These are phyloP conservation scores for Oikopleura vanhoeffeni DNA, from an alignment of 23 tunicate species.

Conservation along the genomic window DNA sequence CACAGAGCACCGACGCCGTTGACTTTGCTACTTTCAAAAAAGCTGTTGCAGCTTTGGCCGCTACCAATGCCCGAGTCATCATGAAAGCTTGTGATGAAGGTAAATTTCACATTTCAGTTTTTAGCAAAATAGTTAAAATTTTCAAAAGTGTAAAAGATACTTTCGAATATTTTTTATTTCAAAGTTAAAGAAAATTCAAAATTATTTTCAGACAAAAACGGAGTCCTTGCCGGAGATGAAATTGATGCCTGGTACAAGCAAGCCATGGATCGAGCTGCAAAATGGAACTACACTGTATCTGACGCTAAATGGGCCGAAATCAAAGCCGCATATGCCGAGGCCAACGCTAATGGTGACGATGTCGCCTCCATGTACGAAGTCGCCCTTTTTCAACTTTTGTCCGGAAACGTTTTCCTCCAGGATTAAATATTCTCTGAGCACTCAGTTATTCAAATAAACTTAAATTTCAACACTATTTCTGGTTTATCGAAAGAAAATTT, in stretches of 20 bases:
- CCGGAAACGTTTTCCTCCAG: conserved; percentile 10
- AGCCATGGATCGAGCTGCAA: too few relatives aligned
- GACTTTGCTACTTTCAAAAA: background rate
- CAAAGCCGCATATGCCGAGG: background rate
- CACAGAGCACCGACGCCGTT: background rate
- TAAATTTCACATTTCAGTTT: too few relatives aligned
- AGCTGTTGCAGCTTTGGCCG: background rate
- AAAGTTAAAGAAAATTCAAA: too few relatives aligned
- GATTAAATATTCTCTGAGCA: too few relatives aligned
- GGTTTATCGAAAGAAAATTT: too few relatives aligned
- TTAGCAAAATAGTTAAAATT: too few relatives aligned
- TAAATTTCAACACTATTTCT: too few relatives aligned
- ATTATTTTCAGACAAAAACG: background rate
- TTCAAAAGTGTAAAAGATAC: too few relatives aligned
- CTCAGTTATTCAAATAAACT: too few relatives aligned
- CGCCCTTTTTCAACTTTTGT: background rate
- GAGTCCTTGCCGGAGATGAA: background rate
- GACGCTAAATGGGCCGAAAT: background rate
- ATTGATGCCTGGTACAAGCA: background rate
- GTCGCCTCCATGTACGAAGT: background rate
- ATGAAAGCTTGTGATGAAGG: background rate
- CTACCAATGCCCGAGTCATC: conserved; percentile 13
- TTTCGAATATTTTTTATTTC: too few relatives aligned
- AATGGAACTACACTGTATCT: background rate
- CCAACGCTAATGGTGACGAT: background rate